These are phyloP conservation scores for Camponotus pennsylvanicus DNA, from an alignment of 1,140 invertebrate genomes.

Conservation along the genomic window DNA sequence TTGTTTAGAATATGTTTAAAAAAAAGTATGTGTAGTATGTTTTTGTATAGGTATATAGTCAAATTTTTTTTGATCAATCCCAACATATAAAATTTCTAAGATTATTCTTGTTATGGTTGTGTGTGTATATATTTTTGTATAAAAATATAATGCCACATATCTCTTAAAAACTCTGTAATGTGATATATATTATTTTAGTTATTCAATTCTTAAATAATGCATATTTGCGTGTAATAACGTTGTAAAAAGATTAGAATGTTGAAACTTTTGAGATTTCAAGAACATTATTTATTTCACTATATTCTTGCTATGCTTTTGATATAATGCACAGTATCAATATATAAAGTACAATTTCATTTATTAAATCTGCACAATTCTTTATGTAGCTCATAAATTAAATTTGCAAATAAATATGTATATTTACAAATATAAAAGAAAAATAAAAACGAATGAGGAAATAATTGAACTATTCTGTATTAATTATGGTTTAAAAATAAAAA, in stretches of 20 bases:
- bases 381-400: constrained; percentile 24
- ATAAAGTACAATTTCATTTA: neutral
- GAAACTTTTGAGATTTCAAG: neutral
- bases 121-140: neutral
- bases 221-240: neutral
- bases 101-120: neutral
- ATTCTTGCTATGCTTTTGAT: neutral
- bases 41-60: neutral
- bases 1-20: neutral
- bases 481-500: constrained; percentile 14
- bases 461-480: neutral
- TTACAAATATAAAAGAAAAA: constrained; percentile 28
- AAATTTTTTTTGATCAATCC: neutral
- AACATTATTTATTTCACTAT: neutral
- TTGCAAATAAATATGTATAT: neutral
- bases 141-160: neutral
- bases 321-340: neutral
- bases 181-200: neutral
- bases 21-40: neutral
- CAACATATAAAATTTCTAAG: neutral
- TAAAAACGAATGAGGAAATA: neutral
- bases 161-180: neutral
- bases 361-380: constrained; percentile 1
- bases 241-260: neutral
- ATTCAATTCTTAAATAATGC: constrained; percentile 15